Percentiles rank a stretch among this genome's conserved stretches.
Evolutionary conservation across 2,888 invertebrate species (phyloP).

Genomic region (Ophonus ardosiacus): DNA sequence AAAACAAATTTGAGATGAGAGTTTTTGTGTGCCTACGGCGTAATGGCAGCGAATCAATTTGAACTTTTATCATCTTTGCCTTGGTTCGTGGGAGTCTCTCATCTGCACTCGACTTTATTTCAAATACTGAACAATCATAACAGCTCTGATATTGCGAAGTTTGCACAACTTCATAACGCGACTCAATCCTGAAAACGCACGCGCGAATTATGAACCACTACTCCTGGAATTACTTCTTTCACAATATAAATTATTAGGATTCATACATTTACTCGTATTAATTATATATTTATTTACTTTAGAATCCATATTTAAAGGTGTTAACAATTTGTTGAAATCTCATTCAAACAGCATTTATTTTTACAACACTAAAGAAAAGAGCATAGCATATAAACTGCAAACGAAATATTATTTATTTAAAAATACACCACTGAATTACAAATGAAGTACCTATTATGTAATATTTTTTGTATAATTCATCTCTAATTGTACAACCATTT

Average conservation of each 20-base stretch:
- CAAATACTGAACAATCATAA: constrained; percentile 57
- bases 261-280: no score
- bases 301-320: no score
- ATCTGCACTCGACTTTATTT: constrained; percentile 47
- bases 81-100: constrained; percentile 45
- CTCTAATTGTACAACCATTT: no score
- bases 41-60: constrained; percentile 52
- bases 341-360: no score
- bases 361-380: no score
- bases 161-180: constrained; percentile 24
- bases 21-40: constrained; percentile 15
- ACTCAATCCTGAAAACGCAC: neutral
- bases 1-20: constrained; percentile 46
- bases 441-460: no score
- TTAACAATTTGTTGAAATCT: no score
- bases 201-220: neutral
- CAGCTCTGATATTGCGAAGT: constrained; percentile 44
- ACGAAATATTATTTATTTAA: no score
- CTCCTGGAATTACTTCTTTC: neutral
- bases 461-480: no score
- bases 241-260: neutral
- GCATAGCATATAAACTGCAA: no score
- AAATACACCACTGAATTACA: no score
- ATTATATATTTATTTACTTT: no score
- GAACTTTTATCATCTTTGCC: constrained; percentile 54